Conservation (phyloP, 35 echinoderm and acorn worm genomes). For the Diadema setosum region DNA sequence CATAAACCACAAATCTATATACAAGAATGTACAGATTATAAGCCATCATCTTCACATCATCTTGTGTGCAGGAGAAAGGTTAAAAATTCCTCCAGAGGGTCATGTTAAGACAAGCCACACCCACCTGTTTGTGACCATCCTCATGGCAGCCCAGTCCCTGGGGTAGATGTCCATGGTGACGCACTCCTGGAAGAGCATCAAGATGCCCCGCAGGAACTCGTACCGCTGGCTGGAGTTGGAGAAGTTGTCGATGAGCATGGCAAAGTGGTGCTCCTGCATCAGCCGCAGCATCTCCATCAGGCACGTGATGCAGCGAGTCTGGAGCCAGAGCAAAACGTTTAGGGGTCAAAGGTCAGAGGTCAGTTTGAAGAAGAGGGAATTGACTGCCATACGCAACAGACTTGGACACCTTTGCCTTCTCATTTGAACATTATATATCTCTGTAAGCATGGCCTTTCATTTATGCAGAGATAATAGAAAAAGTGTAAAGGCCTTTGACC, state of each 20-base stretch:
- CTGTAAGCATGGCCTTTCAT: no score
- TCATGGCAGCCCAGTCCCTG: conserved; percentile 79
- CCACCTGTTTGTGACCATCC: conserved; percentile 80
- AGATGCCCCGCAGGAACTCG: conserved; percentile 63
- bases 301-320: conserved; percentile 76
- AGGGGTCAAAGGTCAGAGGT: no score
- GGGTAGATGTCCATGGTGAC: conserved; percentile 53
- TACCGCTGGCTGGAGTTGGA: not conserved
- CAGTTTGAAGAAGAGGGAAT: no score
- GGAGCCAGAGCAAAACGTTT: not conserved
- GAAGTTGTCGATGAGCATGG: conserved; percentile 1
- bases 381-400: no score
- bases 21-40: no score
- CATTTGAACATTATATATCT: no score
- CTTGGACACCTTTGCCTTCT: no score
- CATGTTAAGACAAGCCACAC: not conserved
- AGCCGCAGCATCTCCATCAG: conserved; percentile 60
- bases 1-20: no score
- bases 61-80: not conserved
- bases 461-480: no score
- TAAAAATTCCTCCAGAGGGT: no score
- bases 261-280: conserved; percentile 89
- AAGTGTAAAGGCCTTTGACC: no score
- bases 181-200: conserved; percentile 61
- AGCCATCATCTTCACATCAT: no score